Evolutionary conservation across 2,113 vertebrate species (phyloP).

Genomic region (Vicugna pacos): DNA sequence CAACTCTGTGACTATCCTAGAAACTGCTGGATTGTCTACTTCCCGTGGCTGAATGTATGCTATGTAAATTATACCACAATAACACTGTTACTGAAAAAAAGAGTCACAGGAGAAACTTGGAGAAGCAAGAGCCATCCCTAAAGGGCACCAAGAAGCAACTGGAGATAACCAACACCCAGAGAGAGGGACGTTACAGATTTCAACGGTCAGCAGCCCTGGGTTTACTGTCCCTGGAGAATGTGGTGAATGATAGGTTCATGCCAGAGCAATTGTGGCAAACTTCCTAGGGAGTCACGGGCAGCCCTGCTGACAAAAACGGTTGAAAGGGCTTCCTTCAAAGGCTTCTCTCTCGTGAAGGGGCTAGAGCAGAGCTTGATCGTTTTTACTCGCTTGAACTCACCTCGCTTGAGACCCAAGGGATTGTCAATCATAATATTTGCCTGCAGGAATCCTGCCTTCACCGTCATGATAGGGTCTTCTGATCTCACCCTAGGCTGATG

Average conservation of each 20-base stretch:
- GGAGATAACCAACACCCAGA: neutral
- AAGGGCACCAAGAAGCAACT: neutral
- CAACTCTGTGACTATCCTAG: neutral
- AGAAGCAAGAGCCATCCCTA: neutral
- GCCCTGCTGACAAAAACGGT: neutral
- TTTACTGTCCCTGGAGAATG: neutral
- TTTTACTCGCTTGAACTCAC: neutral
- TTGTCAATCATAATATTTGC: constrained; percentile 56
- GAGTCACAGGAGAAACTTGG: neutral
- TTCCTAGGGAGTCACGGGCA: neutral
- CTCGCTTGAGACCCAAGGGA: neutral
- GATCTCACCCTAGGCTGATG: constrained; percentile 49
- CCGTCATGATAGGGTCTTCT: constrained; percentile 48
- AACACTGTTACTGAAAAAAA: neutral
- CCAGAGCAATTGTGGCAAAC: neutral
- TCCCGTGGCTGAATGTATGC: neutral
- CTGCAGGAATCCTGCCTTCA: constrained; percentile 34
- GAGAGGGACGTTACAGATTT: neutral
- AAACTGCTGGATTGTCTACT: neutral
- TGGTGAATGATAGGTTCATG: neutral
- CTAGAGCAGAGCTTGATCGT: neutral
- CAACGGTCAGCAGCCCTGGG: neutral
- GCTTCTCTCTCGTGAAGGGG: neutral
- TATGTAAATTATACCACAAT: neutral
- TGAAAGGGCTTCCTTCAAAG: constrained; percentile 54